These are phyloP conservation scores for Diarsia mendica DNA, from an alignment of 2,888 invertebrate genomes.

Conservation along the genomic window DNA sequence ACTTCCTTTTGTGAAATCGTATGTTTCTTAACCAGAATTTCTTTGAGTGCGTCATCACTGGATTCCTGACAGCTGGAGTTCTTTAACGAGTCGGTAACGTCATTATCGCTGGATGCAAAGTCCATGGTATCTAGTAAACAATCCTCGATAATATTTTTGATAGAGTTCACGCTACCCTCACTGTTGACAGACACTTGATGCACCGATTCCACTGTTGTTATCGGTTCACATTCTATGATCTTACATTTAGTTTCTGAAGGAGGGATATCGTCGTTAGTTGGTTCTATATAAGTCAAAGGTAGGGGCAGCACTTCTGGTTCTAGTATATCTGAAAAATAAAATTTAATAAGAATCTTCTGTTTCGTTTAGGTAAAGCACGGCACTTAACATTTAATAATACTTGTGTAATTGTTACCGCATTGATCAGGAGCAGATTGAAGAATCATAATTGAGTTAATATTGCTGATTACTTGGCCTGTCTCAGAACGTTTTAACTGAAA, in stretches of 20 bases:
- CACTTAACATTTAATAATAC: not conserved
- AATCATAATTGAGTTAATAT: slow-evolving; percentile 81
- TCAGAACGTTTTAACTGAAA: slow-evolving; percentile 78
- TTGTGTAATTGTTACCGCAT: slow-evolving; percentile 45
- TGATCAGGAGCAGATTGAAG: slow-evolving; percentile 70
- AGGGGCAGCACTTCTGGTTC: slow-evolving; percentile 48
- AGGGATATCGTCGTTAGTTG: slow-evolving; percentile 23
- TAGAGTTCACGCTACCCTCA: slow-evolving; percentile 18
- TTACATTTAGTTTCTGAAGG: slow-evolving; percentile 27
- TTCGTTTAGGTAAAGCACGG: not conserved
- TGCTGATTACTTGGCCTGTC: slow-evolving; percentile 77
- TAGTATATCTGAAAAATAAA: slow-evolving; percentile 59
- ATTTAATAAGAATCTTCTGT: not conserved
- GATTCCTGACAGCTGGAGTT: slow-evolving; percentile 54
- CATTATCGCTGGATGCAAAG: slow-evolving; percentile 36
- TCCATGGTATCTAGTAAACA: slow-evolving; percentile 17
- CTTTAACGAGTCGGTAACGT: slow-evolving; percentile 31
- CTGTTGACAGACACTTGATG: slow-evolving; percentile 7
- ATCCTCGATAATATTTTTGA: slow-evolving; percentile 13
- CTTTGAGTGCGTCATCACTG: slow-evolving; percentile 58
- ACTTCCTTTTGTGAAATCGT: slow-evolving; percentile 62
- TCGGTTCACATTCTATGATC: slow-evolving; percentile 55
- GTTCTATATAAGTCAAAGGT: slow-evolving; percentile 58
- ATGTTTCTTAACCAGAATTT: slow-evolving; percentile 51
- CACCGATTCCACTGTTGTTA: not conserved